Evolutionary conservation across 2,113 vertebrate species (phyloP), one percentile per base, ranked within the genome.

Genomic region (Odontophorus gujanensis): DNA sequence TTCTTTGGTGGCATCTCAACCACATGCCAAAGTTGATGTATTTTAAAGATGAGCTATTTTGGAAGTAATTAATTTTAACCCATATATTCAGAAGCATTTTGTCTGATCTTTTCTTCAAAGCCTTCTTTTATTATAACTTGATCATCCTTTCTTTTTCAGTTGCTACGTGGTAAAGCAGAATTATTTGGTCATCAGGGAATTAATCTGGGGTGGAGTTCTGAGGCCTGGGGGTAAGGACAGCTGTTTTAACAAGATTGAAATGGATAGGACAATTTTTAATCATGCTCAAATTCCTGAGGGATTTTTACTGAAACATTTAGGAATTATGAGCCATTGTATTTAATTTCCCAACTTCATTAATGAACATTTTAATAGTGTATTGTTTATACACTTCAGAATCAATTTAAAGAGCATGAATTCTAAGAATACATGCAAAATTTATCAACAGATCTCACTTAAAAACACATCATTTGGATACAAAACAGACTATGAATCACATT

Each of bases 241-340:
- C 57, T 85, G 79, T 78, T 79, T 82, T 71, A 77, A 55, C 47
- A 83, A 79, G 45, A 72, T 43, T 65, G 66, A 59, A 85, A 84
- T 30, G 25, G 40, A 30, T 8, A 74, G 19, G 18, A 21, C 13
- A 22, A 43, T 68, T 92, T 86, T 87, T 43, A 90, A 61, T 74
- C 25, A 19, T 51, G 36, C 51, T 76, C 9, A 90, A 38, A 90
- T 88, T 85, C 45, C 48, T 59, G 1, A 2, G 71, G 22, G 47
- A 50, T 75, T 90, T 92, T 82, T 92, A 82, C 32, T 48, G 51
- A 84, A 94, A 93, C 21, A 22, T 47, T 66, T 68, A 89, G 63
- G 34, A 73, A 93, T 89, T 69, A 67, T 67, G 28, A 69, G 43
- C 34, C 47, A 45, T 59, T 4, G 0, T 61, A 32, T 24, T 78